Evolutionary conservation across 2,888 invertebrate genomes (phyloP).

Genomic region (Tenthredo livida): DNA sequence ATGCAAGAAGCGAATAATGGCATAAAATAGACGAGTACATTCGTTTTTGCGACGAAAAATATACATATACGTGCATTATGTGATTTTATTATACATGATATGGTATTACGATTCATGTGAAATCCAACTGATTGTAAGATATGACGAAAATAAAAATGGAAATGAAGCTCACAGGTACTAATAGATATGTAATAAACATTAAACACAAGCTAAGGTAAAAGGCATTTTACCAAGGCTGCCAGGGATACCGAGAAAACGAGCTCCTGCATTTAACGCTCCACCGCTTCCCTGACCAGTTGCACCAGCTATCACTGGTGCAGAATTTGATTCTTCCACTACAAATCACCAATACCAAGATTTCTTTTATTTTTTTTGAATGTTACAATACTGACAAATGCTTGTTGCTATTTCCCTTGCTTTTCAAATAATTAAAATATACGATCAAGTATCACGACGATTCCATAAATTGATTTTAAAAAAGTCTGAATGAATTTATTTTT

Average conservation of each 20-base stretch:
- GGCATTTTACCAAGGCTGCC: conserved; percentile 74
- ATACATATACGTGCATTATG: background rate
- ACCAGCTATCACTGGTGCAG: conserved; percentile 74
- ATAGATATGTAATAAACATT: background rate
- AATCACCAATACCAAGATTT: conserved; percentile 57
- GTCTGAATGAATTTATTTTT: background rate
- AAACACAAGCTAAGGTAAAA: conserved; percentile 60
- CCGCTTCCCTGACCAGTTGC: conserved; percentile 66
- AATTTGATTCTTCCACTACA: conserved; percentile 77
- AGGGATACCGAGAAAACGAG: conserved; percentile 86
- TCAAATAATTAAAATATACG: background rate
- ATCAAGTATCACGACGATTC: background rate
- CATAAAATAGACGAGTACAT: background rate
- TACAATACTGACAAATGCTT: background rate
- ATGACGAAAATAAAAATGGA: background rate
- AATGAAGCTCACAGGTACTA: background rate
- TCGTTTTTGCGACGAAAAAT: background rate
- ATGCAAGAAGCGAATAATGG: background rate
- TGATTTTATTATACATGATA: background rate
- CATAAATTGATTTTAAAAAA: background rate
- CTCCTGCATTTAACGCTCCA: conserved; percentile 71
- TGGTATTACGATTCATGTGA: background rate
- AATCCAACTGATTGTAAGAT: background rate
- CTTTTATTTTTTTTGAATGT: conserved; percentile 9
- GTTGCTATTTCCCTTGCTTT: background rate